Evolutionary conservation across 2,888 invertebrate species (phyloP), one percentile per base, ranked within the genome.

Genomic region (Teleogryllus oceanicus): DNA sequence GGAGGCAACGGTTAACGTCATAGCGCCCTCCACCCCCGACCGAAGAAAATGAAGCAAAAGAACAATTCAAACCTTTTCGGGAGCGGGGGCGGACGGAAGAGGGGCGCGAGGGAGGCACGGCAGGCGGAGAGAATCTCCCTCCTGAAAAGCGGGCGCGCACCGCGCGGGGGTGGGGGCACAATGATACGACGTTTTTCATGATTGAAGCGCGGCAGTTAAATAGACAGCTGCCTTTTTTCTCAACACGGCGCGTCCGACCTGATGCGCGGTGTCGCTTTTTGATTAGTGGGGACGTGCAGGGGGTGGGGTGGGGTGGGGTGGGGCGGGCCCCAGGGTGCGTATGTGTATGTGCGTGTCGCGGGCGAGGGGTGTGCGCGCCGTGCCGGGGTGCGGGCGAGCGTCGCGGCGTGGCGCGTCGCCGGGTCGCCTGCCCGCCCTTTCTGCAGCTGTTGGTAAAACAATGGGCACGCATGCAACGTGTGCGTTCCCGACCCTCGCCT

Each of bases 141-240:
- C 37, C 5, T 37, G 37, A 37, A 37, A 37, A 37, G 37, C 37
- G 37, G 37, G 37, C 37, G 8, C 37, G 5, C 37, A 1, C 8
- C 37, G 37, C 8, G 37, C 62, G 62, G 62, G n/a, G 4, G 13
- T n/a, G 62, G 62, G n/a, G 62, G 62, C 12, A n/a, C 62, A 62
- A 62, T 62, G 62, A 62, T 62, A 62, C n/a, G 62, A 62, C 62
- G 62, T 62, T 62, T 62, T 62, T n/a, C 62, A 13, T 62, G 62
- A 62, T 62, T 62, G 62, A 62, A 62, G 62, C 62, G 62, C 62
- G 13, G 16, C 62, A 62, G 62, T 62, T 62, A 62, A 62, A 62
- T 62, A 62, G 62, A 62, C 62, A 62, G 62, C 62, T 62, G 62
- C 62, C 62, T 62, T 62, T 62, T 62, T 62, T 62, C 62, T 62